phyloP scores from a whole-genome alignment of 2,888 invertebrate species.

The Harpagoxenus sublaevis region DNA sequence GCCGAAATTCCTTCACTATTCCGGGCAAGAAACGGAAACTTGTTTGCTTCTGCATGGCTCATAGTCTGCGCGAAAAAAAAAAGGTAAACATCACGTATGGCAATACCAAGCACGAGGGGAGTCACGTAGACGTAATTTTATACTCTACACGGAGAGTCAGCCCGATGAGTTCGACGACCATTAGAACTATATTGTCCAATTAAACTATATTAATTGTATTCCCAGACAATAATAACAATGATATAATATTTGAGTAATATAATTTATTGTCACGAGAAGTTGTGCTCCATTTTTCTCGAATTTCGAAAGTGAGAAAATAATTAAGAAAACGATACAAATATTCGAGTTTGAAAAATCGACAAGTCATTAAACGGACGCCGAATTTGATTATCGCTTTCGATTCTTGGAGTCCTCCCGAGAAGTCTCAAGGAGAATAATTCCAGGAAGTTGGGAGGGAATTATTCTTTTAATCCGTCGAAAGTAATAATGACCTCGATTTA shows the following conservation, averaged over 20 bases:
- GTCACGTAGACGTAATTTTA: slow-evolving; percentile 51
- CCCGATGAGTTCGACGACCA: slow-evolving; percentile 19
- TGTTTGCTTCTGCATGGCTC: slow-evolving; percentile 45
- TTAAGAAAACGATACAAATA: background rate
- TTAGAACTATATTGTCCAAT: background rate
- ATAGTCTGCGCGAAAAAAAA: slow-evolving; percentile 26
- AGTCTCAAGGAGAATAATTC: background rate
- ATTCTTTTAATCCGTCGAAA: background rate
- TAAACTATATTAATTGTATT: background rate
- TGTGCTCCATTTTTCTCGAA: background rate
- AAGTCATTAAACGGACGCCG: background rate
- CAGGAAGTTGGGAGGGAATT: background rate
- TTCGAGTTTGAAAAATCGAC: background rate
- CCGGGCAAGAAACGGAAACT: slow-evolving; percentile 26
- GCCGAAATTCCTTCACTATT: slow-evolving; percentile 48
- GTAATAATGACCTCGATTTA: too few relatives aligned
- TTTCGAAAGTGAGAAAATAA: background rate
- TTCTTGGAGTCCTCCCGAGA: too few relatives aligned
- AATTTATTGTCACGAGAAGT: background rate
- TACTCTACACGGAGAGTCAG: slow-evolving; percentile 21
- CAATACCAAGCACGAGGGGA: slow-evolving; percentile 41
- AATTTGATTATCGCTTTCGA: background rate
- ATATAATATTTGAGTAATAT: background rate
- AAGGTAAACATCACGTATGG: slow-evolving; percentile 51
- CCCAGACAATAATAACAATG: background rate